These are phyloP conservation scores for Acanthornis magna DNA, from an alignment of 2,797 vertebrate genomes.

Conservation along the genomic window DNA sequence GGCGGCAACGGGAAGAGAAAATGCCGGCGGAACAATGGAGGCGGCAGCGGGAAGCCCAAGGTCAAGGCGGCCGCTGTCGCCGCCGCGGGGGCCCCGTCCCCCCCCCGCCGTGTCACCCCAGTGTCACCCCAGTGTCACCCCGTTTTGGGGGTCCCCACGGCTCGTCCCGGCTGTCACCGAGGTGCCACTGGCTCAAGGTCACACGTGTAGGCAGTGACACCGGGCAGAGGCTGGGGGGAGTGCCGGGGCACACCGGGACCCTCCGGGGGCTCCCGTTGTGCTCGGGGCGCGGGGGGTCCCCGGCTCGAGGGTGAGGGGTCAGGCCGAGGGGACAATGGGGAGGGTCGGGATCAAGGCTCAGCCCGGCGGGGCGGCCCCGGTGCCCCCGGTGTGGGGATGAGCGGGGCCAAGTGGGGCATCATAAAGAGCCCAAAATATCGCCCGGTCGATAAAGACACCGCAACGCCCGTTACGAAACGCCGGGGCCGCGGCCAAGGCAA, in stretches of 20 bases:
- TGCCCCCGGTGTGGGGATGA: background rate
- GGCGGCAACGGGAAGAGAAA: background rate
- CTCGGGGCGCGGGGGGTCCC: background rate
- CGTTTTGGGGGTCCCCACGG: background rate
- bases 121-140: background rate
- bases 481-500: background rate
- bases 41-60: background rate
- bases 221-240: background rate
- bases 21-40: background rate
- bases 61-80: background rate
- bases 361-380: background rate
- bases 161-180: background rate
- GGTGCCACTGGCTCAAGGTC: background rate
- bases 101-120: background rate
- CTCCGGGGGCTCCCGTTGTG: rapidly evolving
- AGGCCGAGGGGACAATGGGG: background rate
- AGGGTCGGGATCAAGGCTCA: background rate
- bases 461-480: background rate
- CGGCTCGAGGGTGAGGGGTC: background rate
- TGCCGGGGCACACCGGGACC: background rate
- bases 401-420: background rate
- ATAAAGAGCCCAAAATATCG: background rate
- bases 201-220: background rate
- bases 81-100: background rate
- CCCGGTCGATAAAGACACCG: background rate